Base-by-base conservation (phyloP, 2,888 invertebrate species). In the Rhopalosiphum nymphaeae region DNA sequence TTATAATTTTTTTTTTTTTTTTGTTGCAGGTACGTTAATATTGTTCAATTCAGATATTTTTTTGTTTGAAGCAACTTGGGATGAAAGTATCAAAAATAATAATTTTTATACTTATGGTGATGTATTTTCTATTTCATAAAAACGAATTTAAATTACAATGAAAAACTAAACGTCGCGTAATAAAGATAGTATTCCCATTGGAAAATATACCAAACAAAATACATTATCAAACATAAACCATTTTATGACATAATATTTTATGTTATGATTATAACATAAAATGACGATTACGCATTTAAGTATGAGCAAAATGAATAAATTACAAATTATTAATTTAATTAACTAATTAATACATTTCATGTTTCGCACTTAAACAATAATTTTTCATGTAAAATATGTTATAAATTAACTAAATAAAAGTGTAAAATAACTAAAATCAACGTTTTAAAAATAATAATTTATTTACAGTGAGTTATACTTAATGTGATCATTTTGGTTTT, bases 161-260 rank as follows among this genome's bases (percentile, higher is more conserved):
- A 78, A 36, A 78, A 21, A 9, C 9, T 4, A 46, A 46, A 46
- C 0, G 5, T 36, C 16, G 7, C 36, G 67, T 36, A 16, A 4
- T 16, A 78, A 0, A 0, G 9, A n/a, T 11, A 16, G 16, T 16
- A n/a, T 16, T 16, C 4, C 16, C 1, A 67, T 67, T n/a, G 5
- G 36, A n/a, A 2, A n/a, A 67, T n/a, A 4, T n/a, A 16, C 21
- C 13, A 16, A 36, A 16, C 21, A 42, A 36, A 67, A 78, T 21
- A 2, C 9, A 9, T 36, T 1, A 36, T 78, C 9, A 21, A 78
- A 49, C 1, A 49, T 11, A 49, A 49, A 49, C 49, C n/a, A 36
- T 0, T 16, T n/a, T n/a, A n/a, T n/a, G n/a, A n/a, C n/a, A n/a
- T n/a, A n/a, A n/a, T n/a, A n/a, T n/a, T n/a, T n/a, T n/a, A n/a